Percentiles rank a stretch among this genome's conserved stretches.
These are phyloP conservation scores for Carabus problematicus DNA, from an alignment of 2,888 invertebrate genomes.

Conservation along the genomic window DNA sequence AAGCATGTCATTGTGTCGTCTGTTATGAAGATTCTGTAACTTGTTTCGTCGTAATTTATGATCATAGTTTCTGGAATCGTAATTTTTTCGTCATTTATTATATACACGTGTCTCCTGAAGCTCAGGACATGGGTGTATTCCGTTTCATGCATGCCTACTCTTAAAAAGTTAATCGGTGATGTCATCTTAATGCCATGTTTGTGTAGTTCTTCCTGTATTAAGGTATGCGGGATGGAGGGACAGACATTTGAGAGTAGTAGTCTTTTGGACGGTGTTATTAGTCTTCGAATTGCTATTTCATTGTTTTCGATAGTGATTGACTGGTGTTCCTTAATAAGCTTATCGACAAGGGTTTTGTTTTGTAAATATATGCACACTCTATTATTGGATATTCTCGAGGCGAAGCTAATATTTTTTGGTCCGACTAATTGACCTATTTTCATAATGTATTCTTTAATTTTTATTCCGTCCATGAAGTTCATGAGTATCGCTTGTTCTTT, in stretches of 20 bases:
- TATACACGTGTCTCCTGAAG: slow-evolving; percentile 45
- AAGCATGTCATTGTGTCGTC: no score
- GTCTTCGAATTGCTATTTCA: not conserved
- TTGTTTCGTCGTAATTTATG: slow-evolving; percentile 22
- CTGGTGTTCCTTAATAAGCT: slow-evolving; percentile 13
- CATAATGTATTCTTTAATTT: no score
- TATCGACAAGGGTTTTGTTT: not conserved
- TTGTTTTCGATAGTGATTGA: not conserved
- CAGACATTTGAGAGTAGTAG: slow-evolving; percentile 42
- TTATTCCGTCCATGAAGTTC: no score
- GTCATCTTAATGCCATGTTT: slow-evolving; percentile 36
- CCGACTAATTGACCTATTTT: no score
- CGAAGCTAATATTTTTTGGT: not conserved
- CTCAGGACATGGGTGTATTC: slow-evolving; percentile 44
- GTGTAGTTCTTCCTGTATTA: slow-evolving; percentile 41
- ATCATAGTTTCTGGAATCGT: slow-evolving; percentile 38
- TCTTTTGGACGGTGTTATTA: slow-evolving; percentile 16
- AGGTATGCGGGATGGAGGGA: slow-evolving; percentile 44
- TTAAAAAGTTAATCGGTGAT: slow-evolving; percentile 44
- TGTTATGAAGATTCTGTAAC: no score
- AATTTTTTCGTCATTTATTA: slow-evolving; percentile 15
- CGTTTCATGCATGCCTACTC: slow-evolving; percentile 42
- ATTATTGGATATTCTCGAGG: slow-evolving; percentile 14
- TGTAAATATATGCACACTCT: slow-evolving; percentile 8
- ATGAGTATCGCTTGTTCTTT: no score